Base-by-base conservation (phyloP, 2,113 vertebrate species). In the Probosciger aterrimus region DNA sequence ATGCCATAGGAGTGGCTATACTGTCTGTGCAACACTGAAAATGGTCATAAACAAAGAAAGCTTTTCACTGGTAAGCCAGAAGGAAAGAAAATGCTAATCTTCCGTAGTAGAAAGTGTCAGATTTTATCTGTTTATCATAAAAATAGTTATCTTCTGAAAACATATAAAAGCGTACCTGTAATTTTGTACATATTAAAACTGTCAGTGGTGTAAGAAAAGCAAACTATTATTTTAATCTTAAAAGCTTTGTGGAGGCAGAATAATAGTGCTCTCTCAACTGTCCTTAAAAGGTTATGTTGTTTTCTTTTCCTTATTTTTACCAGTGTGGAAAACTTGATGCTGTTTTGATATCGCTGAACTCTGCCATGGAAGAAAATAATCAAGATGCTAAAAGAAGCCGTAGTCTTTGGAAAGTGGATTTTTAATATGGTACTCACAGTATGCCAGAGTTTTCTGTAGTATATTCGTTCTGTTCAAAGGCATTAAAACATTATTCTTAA, bases 241-340 rank as follows among this genome's bases (percentile, higher is more conserved):
- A 96, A 86, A 96, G 94, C 94, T 93, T 92, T 89, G 83, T 95
- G 94, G 86, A 95, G 95, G 93, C 92, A 96, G 94, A 76, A 87
- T 95, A 92, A 92, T 64, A 76, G 74, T 81, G 68, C 57, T 71
- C 73, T 95, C 65, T 84, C 88, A 95, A 91, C 81, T 91, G 86
- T 57, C 93, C 91, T 95, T 96, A 93, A 97, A 95, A 93, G 94
- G 93, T 78, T 86, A 92, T 92, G 83, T n/a, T 65, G 33, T 59
- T 59, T 59, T 59, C 33, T 93, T 94, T 86, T 92, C 25, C 85
- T 86, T 0, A 0, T 82, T 86, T 91, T 84, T 87, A 86, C 81
- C 14, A 30, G 39, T 64, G 49, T 80, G 94, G 86, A 92, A 89
- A 89, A 86, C 83, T 89, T 84, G 81, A 63, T 93, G 83, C 55